A percentile compares a stretch with the other conserved stretches of the same genome.
phyloP scores from a whole-genome alignment of 1,140 invertebrate genomes.

The Portunus trituberculatus region DNA sequence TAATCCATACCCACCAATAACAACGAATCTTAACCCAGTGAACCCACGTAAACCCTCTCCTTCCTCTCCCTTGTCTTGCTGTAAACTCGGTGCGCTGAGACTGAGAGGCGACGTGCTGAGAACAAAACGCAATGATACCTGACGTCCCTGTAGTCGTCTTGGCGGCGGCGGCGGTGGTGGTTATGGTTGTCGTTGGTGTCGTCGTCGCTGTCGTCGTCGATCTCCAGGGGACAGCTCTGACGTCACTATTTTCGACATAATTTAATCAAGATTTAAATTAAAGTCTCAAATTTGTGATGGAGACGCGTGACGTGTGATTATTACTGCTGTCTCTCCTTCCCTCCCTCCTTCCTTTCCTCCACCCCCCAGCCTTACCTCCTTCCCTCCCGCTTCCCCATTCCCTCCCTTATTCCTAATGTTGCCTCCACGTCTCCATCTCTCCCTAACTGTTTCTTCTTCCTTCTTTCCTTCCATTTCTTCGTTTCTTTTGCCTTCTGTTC shows the following conservation, averaged over 20 bases:
- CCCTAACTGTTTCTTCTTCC: not conserved
- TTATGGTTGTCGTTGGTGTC: not conserved
- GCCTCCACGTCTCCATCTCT: not conserved
- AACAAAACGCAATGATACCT: too few species aligned
- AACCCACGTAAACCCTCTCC: too few species aligned
- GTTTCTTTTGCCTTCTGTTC: not conserved
- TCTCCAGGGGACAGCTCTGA: not conserved
- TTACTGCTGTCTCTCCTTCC: not conserved
- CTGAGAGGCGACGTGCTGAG: too few species aligned
- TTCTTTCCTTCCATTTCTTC: not conserved
- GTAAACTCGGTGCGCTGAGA: too few species aligned
- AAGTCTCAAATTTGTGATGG: constrained; percentile 35
- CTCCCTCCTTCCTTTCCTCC: constrained; percentile 5
- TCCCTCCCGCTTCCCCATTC: not conserved
- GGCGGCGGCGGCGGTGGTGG: not conserved
- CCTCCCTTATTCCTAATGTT: not conserved
- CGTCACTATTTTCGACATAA: constrained; percentile 30
- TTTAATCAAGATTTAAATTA: constrained; percentile 44
- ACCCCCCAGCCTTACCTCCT: not conserved
- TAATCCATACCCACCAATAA: too few species aligned
- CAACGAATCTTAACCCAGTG: too few species aligned
- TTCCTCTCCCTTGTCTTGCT: too few species aligned
- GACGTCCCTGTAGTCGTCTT: not conserved
- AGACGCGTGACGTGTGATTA: constrained; percentile 23
- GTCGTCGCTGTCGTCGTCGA: not conserved